Conservation (phyloP, 2,113 vertebrate genomes). For the Ariopsis seemanni region DNA sequence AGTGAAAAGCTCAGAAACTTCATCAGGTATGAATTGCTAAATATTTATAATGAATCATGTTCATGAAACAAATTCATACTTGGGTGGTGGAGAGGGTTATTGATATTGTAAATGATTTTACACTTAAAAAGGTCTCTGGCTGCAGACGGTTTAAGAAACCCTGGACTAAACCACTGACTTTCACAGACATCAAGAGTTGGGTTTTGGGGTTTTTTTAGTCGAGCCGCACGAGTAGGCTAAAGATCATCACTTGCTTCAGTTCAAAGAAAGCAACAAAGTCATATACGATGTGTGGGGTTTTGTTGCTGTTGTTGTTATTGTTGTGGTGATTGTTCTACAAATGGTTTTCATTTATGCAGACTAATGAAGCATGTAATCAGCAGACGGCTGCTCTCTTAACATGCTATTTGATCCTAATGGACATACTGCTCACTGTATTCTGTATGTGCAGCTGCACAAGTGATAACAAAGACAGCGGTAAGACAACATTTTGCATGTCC, state of each 20-base stretch:
- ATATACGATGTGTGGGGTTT: background rate
- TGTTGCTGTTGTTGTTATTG: no score
- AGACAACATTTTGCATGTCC: background rate
- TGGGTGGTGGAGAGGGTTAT: background rate
- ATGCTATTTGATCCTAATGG: background rate
- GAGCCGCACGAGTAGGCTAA: background rate
- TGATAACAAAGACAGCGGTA: background rate
- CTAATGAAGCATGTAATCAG: slow-evolving; percentile 15
- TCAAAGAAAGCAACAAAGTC: background rate
- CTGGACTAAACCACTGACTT: background rate
- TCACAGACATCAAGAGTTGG: background rate
- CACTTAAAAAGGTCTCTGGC: background rate
- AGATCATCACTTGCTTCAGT: background rate
- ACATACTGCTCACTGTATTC: background rate
- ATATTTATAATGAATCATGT: background rate
- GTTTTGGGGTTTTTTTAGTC: background rate
- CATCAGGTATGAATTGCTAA: no score
- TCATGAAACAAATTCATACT: background rate
- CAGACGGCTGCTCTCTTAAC: background rate
- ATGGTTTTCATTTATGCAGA: background rate
- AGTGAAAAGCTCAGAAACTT: background rate
- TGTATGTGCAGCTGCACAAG: background rate
- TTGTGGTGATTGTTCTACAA: background rate
- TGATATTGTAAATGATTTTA: background rate
- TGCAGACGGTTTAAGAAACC: background rate